Evolutionary conservation across 2,113 vertebrate genomes (phyloP).

Genomic region (Planiliza haematocheilus): DNA sequence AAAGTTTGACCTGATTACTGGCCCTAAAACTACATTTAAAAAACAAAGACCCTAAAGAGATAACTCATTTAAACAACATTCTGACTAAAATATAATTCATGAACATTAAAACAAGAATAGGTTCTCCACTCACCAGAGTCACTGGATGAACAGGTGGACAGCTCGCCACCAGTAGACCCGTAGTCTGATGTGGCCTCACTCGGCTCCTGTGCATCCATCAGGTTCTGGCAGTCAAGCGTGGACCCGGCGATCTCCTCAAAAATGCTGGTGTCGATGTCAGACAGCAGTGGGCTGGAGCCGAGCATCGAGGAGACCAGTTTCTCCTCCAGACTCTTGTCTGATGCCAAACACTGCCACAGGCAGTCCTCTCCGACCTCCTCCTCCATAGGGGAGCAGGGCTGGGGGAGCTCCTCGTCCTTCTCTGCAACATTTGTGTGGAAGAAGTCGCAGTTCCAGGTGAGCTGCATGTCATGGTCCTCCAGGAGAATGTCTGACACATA

Average conservation of each 20-base stretch:
- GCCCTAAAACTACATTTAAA: background rate
- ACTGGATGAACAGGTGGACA: slow-evolving; percentile 73
- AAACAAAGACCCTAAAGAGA: background rate
- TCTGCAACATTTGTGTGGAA: slow-evolving; percentile 15
- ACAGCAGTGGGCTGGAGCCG: slow-evolving; percentile 81
- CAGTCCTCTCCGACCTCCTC: slow-evolving; percentile 73
- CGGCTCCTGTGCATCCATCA: slow-evolving; percentile 70
- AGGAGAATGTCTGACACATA: slow-evolving; percentile 83
- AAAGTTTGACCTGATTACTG: background rate
- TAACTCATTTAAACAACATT: no score
- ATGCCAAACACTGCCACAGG: slow-evolving; percentile 74
- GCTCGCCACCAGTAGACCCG: slow-evolving; percentile 76
- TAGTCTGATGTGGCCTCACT: slow-evolving; percentile 80
- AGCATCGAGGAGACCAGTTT: slow-evolving; percentile 77
- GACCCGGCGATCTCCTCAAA: slow-evolving; percentile 84
- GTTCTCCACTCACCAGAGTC: slow-evolving; percentile 82
- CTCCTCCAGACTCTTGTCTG: slow-evolving; percentile 71
- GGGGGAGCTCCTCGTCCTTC: slow-evolving; percentile 38
- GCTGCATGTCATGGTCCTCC: slow-evolving; percentile 81
- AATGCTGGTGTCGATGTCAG: slow-evolving; percentile 83
- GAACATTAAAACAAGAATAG: background rate
- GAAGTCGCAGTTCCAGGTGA: slow-evolving; percentile 79
- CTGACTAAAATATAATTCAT: background rate
- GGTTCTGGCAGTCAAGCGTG: slow-evolving; percentile 78
- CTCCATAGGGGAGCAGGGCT: slow-evolving; percentile 35